phyloP scores from a whole-genome alignment of 2,113 vertebrate genomes.

The Morphnarchus princeps region DNA sequence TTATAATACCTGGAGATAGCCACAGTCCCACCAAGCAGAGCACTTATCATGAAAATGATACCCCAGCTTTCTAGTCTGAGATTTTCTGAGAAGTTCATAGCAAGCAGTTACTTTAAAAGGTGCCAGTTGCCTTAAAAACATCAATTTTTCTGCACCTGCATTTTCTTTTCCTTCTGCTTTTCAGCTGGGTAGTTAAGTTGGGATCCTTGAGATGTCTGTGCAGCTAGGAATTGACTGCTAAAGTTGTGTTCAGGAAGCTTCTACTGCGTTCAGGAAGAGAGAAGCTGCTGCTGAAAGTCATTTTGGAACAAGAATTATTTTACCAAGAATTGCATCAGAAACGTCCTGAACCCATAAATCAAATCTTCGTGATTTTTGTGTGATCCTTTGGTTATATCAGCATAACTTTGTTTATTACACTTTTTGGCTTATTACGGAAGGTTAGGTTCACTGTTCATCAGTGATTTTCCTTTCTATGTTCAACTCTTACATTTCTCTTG shows the following conservation, averaged over 20 bases:
- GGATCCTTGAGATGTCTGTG: neutral
- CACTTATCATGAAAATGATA: neutral
- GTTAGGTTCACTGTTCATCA: neutral
- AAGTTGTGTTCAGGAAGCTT: neutral
- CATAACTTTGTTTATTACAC: neutral
- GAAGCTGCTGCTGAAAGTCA: neutral
- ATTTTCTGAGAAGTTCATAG: neutral
- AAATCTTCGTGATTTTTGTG: neutral
- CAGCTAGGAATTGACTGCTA: neutral
- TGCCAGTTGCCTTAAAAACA: neutral
- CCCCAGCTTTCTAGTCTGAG: neutral
- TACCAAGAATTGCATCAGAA: neutral
- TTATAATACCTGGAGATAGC: neutral
- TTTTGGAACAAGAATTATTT: neutral
- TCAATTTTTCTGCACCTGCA: neutral
- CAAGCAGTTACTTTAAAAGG: neutral
- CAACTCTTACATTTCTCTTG: neutral
- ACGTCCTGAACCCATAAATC: neutral
- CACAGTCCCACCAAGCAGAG: neutral
- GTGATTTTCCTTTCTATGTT: neutral
- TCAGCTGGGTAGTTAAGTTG: neutral
- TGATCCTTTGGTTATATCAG: neutral
- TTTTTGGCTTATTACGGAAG: neutral
- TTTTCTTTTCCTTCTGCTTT: neutral
- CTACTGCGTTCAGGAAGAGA: neutral